phyloP scores from a whole-genome alignment of 2,888 invertebrate genomes.

The Limnephilus auricula region DNA sequence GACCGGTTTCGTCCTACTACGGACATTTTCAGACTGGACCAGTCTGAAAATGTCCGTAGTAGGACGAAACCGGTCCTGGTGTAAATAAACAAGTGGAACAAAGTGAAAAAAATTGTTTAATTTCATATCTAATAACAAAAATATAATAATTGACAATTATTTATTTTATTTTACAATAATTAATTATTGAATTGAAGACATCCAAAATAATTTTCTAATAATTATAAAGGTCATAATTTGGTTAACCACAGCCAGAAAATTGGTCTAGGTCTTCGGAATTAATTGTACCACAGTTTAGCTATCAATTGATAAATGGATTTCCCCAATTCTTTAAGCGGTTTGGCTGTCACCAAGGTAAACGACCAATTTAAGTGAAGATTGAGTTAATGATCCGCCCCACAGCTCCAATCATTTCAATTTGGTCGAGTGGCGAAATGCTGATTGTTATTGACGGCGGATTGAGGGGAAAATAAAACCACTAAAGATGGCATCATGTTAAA shows the following conservation, averaged over 20 bases:
- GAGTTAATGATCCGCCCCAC: background rate
- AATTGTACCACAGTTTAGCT: background rate
- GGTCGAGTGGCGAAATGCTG: background rate
- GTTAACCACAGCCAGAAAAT: background rate
- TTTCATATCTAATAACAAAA: no score
- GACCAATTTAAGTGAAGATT: conserved; percentile 6
- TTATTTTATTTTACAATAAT: no score
- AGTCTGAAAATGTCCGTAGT: no score
- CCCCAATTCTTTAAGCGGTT: background rate
- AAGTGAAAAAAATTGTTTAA: no score
- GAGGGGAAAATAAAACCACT: background rate
- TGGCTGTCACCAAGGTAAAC: conserved; percentile 2
- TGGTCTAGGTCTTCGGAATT: background rate
- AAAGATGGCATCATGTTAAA: background rate
- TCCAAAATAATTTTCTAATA: background rate
- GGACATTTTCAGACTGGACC: no score
- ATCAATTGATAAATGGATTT: background rate
- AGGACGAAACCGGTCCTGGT: no score
- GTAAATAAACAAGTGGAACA: no score
- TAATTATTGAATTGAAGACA: background rate
- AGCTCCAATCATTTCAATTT: background rate
- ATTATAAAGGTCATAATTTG: background rate
- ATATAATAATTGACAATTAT: no score
- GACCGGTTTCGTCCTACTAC: no score
- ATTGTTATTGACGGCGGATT: background rate